These are phyloP conservation scores for Orgyia antiqua DNA, from an alignment of 2,888 invertebrate species.

Conservation along the genomic window DNA sequence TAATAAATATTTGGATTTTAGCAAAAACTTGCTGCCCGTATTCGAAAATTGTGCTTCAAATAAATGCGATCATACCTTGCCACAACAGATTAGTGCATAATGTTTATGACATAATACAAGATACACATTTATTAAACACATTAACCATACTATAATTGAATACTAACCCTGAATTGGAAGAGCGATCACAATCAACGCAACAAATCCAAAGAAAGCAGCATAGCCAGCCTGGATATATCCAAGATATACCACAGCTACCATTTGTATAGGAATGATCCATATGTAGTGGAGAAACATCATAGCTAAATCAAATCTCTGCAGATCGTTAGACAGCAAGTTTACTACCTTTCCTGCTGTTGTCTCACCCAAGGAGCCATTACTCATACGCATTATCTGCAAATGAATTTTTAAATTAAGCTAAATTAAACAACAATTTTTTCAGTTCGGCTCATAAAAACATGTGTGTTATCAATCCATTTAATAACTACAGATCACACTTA, in stretches of 20 bases:
- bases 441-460: too few species aligned
- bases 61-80: too few species aligned
- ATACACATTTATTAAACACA: too few species aligned
- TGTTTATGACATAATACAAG: too few species aligned
- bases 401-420: neutral
- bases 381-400: constrained; percentile 72
- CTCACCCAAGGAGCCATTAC: constrained; percentile 82
- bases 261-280: constrained; percentile 86
- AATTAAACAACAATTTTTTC: neutral
- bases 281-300: constrained; percentile 86
- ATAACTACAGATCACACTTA: too few species aligned
- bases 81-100: too few species aligned
- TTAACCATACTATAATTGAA: too few species aligned
- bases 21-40: too few species aligned
- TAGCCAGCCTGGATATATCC: constrained; percentile 83
- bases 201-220: constrained; percentile 83
- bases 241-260: constrained; percentile 82
- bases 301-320: constrained; percentile 89
- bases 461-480: too few species aligned
- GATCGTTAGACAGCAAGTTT: constrained; percentile 92
- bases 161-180: constrained; percentile 85
- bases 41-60: too few species aligned
- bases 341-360: constrained; percentile 93
- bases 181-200: constrained; percentile 80
- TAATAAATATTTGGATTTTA: too few species aligned